Percentiles rank a stretch among this genome's conserved stretches.
Conservation (phyloP, 1,140 invertebrate genomes). For the Brachionus asplanchnoidis region DNA sequence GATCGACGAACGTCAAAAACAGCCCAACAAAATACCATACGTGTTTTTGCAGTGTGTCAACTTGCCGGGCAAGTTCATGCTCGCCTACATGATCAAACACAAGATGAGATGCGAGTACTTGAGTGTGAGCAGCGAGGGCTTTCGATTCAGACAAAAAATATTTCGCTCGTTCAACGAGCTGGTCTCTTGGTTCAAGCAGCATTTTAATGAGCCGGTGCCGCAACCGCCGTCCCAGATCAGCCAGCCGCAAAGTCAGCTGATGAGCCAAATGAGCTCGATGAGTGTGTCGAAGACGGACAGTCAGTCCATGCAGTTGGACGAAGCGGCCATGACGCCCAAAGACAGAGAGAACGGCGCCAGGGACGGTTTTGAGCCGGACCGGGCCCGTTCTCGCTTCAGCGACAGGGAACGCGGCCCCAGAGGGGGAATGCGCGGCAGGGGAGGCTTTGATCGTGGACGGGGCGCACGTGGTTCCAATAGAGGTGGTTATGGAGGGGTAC, state of each 20-base stretch:
- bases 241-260: neutral
- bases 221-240: neutral
- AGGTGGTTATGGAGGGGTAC: neutral
- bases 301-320: neutral
- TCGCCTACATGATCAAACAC: slow-evolving; percentile 82
- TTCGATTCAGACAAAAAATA: slow-evolving; percentile 78
- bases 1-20: slow-evolving; percentile 53
- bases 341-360: neutral
- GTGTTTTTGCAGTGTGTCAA: slow-evolving; percentile 60
- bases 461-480: neutral
- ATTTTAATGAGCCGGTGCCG: slow-evolving; percentile 83
- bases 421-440: neutral
- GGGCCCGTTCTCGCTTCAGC: neutral
- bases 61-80: slow-evolving; percentile 86
- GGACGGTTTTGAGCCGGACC: neutral
- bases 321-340: neutral
- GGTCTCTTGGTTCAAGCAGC: slow-evolving; percentile 94
- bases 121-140: slow-evolving; percentile 83
- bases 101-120: slow-evolving; percentile 78
- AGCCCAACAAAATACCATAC: slow-evolving; percentile 54
- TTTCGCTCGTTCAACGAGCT: slow-evolving; percentile 77
- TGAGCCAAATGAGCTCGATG: slow-evolving; percentile 3
- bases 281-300: neutral
- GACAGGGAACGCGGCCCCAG: neutral
- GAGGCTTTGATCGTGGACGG: neutral